Base-by-base conservation (phyloP, 2,113 vertebrate species). In the Ceyx melanurus region DNA sequence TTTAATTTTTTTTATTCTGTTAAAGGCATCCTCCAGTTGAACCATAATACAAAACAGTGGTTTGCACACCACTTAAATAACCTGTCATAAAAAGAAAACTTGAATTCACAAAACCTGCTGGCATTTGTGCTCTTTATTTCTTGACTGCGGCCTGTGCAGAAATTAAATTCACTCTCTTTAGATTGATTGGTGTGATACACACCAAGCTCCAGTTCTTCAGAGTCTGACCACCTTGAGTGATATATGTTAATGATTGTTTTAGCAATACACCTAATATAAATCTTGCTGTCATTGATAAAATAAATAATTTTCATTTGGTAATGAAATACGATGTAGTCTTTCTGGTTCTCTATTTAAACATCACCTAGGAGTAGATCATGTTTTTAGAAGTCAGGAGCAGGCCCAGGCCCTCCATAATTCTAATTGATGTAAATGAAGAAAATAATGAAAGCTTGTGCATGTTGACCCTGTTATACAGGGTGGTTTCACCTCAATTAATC, bases 401-500 rank as follows among this genome's bases (percentile, higher is more conserved):
- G 97, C 97, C 73, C 89, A 90, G 96, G 96, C 96, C 94, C 48
- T 90, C 92, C 91, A 96, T 96, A 98, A 96, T 97, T 98, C 97
- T 98, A 99, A 98, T 98, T 98, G 98, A 98, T 98, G 98, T 98
- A 98, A 99, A 98, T 98, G 97, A 98, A 98, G 97, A 98, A 98
- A 98, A 98, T 98, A 97, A 97, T 97, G 97, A 98, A 98, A 97
- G 97, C 97, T 98, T 97, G 97, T 98, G 97, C 97, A 93, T 97
- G 96, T 95, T 98, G 99, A 98, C 98, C 98, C 98, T 98, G 97
- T 98, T 98, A 97, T 98, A 97, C 96, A 97, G 95, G 96, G 97
- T 98, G 97, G 90, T 97, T 94, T 99, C 97, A 98, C 98, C 98
- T 98, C 98, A 98, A 98, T 99, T 99, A 99, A 98, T 99, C 98